Conservation (phyloP, 2,797 vertebrate genomes). For the Tarsius wallacei region DNA sequence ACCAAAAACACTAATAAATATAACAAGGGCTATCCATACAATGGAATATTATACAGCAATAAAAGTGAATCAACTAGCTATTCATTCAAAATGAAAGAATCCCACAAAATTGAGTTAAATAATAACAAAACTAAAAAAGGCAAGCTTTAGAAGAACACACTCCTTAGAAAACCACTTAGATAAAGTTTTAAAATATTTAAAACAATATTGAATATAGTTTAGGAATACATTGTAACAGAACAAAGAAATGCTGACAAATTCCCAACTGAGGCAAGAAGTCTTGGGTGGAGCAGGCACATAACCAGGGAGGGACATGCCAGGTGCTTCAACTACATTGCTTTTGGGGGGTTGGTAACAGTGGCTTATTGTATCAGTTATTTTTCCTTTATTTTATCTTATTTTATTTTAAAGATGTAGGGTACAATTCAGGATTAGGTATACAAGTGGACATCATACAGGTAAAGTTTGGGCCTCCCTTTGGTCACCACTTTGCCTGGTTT, state of each 20-base stretch:
- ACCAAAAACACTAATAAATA: not conserved
- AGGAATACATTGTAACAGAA: not conserved
- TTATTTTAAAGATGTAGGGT: too few relatives aligned
- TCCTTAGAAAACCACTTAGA: not conserved
- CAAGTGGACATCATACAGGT: too few relatives aligned
- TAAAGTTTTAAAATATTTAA: conserved; percentile 17
- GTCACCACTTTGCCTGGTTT: too few relatives aligned
- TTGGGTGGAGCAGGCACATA: not conserved
- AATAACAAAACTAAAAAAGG: not conserved
- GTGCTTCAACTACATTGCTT: not conserved
- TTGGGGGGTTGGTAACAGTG: too few relatives aligned
- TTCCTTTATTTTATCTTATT: too few relatives aligned
- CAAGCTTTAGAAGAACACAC: not conserved
- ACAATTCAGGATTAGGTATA: too few relatives aligned
- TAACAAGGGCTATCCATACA: not conserved
- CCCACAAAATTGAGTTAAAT: not conserved
- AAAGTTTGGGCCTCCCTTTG: too few relatives aligned
- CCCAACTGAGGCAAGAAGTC: not conserved
- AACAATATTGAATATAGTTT: not conserved
- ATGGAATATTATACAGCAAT: not conserved
- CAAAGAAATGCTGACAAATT: not conserved
- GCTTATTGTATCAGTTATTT: too few relatives aligned
- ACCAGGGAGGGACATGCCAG: not conserved
- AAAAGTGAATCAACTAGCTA: not conserved
- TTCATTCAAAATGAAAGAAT: conserved; percentile 4